A percentile compares a stretch with the other conserved stretches of the same genome.
These are phyloP conservation scores for Acleris cristana DNA, from an alignment of 2,888 invertebrate species.

Conservation along the genomic window DNA sequence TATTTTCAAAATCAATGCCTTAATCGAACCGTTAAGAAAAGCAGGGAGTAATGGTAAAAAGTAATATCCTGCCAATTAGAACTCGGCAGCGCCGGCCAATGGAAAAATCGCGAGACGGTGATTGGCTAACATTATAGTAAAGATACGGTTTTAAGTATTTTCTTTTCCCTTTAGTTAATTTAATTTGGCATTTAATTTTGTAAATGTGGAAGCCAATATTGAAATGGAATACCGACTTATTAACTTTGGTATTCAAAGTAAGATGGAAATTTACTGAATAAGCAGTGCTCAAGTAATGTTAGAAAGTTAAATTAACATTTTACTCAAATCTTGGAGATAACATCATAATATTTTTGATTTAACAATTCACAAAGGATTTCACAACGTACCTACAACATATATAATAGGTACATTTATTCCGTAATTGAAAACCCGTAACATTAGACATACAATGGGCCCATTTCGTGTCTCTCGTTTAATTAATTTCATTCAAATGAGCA, in stretches of 20 bases:
- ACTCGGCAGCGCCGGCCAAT: conserved; percentile 1
- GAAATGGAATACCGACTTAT: background rate
- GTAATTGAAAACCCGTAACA: conserved; percentile 14
- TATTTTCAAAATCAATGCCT: conserved; percentile 17
- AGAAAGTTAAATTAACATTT: background rate
- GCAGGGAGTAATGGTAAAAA: conserved; percentile 22
- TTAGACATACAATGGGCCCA: conserved; percentile 2
- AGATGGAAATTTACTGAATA: background rate
- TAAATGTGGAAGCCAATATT: background rate
- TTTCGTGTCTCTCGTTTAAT: conserved; percentile 16
- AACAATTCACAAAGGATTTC: too few relatives aligned
- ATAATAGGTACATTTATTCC: background rate
- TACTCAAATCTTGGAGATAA: background rate
- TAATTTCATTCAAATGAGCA: conserved; percentile 13
- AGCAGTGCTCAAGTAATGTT: background rate
- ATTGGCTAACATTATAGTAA: conserved; percentile 16
- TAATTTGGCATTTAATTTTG: background rate
- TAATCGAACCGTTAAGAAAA: conserved; percentile 23
- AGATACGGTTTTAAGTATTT: conserved; percentile 12
- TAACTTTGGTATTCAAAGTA: background rate
- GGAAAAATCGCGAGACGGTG: conserved; percentile 21
- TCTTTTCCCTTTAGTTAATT: background rate
- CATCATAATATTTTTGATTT: too few relatives aligned
- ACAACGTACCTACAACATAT: too few relatives aligned
- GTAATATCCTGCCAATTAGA: conserved; percentile 31